Base-by-base conservation (phyloP, 2,888 invertebrate species). In the Aradus depressus region DNA sequence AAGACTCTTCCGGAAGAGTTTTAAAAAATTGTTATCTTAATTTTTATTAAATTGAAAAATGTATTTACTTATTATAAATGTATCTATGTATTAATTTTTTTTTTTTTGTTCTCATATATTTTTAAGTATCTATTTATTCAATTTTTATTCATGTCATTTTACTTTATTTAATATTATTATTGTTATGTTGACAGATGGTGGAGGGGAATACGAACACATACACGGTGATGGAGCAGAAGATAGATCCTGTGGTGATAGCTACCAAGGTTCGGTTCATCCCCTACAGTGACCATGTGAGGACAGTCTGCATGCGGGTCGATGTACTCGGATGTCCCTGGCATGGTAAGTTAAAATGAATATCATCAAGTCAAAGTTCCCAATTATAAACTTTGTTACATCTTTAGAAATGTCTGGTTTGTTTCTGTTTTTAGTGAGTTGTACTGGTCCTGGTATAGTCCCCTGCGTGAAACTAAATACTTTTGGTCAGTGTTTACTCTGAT, bases 281-380 rank as follows among this genome's bases (percentile, higher is more conserved):
- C 0, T 83, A 84, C 74, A 86, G 86, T 65, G 76, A 78, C 51
- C 82, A 85, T 64, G 77, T 79, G 3, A 75, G 90, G 53, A 90
- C 89, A 0, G 86, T 90, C 44, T 92, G 92, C 70, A 84, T 92
- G 84, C 71, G 91, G 54, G 84, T 90, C 28, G 92, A 92, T 66
- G 67, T 92, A 23, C 88, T 88, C 66, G 92, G 92, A 16, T 92
- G 91, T 66, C 73, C 73, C 32, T 89, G 87, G 81, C 80, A 77
- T 64, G 81, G 82, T 81, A 57, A 70, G 70, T 38, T n/a, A 5
- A 16, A 19, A 12, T 31, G 21, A 10, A 6, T 21, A 14, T n/a
- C n/a, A n/a, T n/a, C n/a, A n/a, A n/a, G n/a, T n/a, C n/a, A n/a
- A n/a, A n/a, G n/a, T n/a, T n/a, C n/a, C n/a, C n/a, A n/a, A n/a